Conservation (phyloP, 2,888 invertebrate genomes). For the Cosmia trapezina region DNA sequence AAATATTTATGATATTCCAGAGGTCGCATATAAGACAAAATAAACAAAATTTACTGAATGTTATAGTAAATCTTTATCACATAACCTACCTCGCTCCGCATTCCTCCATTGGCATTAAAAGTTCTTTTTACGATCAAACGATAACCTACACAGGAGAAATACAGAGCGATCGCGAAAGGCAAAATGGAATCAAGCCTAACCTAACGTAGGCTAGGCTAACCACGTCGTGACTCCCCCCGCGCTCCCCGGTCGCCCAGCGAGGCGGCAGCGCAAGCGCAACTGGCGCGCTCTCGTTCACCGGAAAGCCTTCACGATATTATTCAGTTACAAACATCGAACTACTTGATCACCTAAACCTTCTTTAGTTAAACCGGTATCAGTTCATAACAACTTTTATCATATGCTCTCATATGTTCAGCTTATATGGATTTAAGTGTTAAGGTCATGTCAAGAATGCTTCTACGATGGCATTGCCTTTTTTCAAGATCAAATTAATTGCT, state of each 20-base stretch:
- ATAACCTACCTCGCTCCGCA: constrained; percentile 14
- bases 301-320: constrained; percentile 82
- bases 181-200: constrained; percentile 76
- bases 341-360: constrained; percentile 78
- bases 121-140: constrained; percentile 47
- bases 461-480: constrained; percentile 34
- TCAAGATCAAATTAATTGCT: constrained; percentile 39
- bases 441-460: constrained; percentile 46
- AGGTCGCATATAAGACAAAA: background rate
- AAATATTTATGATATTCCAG: constrained; percentile 5
- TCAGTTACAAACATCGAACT: constrained; percentile 75
- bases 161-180: constrained; percentile 74
- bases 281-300: constrained; percentile 72
- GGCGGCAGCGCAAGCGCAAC: constrained; percentile 68
- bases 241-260: constrained; percentile 50
- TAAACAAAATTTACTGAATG: constrained; percentile 11
- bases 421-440: constrained; percentile 41
- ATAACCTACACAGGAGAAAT: constrained; percentile 59
- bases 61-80: background rate
- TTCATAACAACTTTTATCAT: constrained; percentile 50
- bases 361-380: constrained; percentile 61
- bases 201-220: constrained; percentile 84
- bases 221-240: constrained; percentile 83
- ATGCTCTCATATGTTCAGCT: constrained; percentile 28
- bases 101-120: constrained; percentile 37